A percentile compares a stretch with the other conserved stretches of the same genome.
Conservation (phyloP, 2,113 vertebrate genomes). For the Hemicordylus capensis region DNA sequence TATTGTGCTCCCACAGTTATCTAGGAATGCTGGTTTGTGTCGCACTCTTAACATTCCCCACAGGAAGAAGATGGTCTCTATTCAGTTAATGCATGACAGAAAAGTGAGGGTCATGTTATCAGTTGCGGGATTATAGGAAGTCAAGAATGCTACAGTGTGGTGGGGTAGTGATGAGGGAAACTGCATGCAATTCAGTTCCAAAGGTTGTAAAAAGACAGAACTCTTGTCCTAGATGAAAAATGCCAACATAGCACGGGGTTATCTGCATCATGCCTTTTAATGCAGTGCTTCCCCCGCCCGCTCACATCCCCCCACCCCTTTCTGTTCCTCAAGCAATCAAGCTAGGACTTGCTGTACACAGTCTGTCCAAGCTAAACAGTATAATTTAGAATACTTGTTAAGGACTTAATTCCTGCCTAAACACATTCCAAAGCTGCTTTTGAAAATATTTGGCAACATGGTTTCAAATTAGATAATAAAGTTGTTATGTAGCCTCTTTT, state of each 20-base stretch:
- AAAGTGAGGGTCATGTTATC: not conserved
- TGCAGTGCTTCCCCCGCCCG: not conserved
- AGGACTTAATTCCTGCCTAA: constrained; percentile 1
- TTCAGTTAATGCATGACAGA: not conserved
- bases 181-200: not conserved
- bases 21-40: not conserved
- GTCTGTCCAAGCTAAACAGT: not conserved
- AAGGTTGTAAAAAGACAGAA: not conserved
- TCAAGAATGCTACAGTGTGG: not conserved
- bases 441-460: not conserved
- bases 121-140: not conserved
- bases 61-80: not conserved
- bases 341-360: not conserved
- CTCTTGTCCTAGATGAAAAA: not conserved
- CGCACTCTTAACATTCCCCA: not conserved
- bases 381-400: not conserved
- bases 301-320: too few species aligned
- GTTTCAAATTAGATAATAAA: not conserved
- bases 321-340: not conserved
- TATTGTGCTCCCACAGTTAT: not conserved
- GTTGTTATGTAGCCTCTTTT: not conserved
- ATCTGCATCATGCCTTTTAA: not conserved
- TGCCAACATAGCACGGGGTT: not conserved
- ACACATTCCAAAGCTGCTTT: constrained; percentile 2
- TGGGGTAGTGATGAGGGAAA: not conserved